A percentile compares a stretch with the other conserved stretches of the same genome.
Conservation (phyloP, 1,140 invertebrate species). For the Eueides isabella region DNA sequence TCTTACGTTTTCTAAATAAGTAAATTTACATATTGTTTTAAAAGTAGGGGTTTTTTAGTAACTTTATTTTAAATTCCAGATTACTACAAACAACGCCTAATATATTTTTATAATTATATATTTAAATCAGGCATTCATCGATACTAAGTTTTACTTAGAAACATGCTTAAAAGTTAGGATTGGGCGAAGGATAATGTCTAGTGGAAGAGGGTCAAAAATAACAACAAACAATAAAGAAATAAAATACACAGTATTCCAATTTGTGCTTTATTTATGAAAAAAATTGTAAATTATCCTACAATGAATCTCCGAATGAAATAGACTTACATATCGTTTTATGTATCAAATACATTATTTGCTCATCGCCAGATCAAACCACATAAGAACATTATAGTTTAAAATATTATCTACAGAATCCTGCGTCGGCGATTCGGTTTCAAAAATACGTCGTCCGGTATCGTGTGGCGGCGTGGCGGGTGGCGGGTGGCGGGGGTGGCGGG, state of each 20-base stretch:
- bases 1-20: too few relatives aligned
- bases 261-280: conserved; percentile 84
- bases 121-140: too few relatives aligned
- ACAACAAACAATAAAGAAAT: conserved; percentile 45
- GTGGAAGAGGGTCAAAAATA: background rate
- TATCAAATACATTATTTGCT: conserved; percentile 82
- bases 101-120: too few relatives aligned
- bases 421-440: conserved; percentile 78
- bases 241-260: conserved; percentile 75
- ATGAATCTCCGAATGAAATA: conserved; percentile 83
- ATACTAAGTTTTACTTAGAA: too few relatives aligned
- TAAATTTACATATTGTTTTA: too few relatives aligned
- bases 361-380: conserved; percentile 80
- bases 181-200: background rate
- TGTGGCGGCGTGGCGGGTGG: conserved; percentile 13
- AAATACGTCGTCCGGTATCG: conserved; percentile 75
- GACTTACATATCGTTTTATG: conserved; percentile 83
- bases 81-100: too few relatives aligned
- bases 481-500: conserved; percentile 32
- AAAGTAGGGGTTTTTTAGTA: too few relatives aligned
- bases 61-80: too few relatives aligned
- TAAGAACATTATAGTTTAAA: conserved; percentile 82
- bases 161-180: too few relatives aligned
- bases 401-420: conserved; percentile 82
- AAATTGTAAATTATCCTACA: conserved; percentile 84